Evolutionary conservation across 2,113 vertebrate species (phyloP), one percentile per base, ranked within the genome.

Genomic region (Catagonus wagneri): DNA sequence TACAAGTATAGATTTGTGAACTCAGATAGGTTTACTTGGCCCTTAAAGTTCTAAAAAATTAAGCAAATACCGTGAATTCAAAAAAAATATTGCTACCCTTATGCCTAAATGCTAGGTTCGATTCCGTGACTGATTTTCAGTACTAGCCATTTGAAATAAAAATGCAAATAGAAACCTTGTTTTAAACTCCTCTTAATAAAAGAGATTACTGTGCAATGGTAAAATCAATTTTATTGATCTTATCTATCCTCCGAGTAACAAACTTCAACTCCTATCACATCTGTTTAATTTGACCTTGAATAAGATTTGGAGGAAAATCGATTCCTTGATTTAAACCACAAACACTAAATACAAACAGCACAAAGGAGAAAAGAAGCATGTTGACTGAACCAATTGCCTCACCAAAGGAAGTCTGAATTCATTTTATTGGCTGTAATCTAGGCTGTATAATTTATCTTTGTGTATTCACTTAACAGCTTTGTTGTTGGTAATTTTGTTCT

Each of bases 161-260:
- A 98, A 98, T 98, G 87, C 97, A 98, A 98, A 97, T 98, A 97
- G 86, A 97, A 98, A 98, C 97, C 96, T 97, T 98, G 97, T 97
- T 98, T 98, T 98, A 96, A 98, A 98, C 80, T 98, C 65, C 68
- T 97, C 96, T 97, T 98, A 97, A 98, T 98, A 98, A 98, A 98
- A 98, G 94, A 98, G 98, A 99, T 99, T 99, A 99, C 97, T 97
- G 65, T 97, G 95, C 87, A 93, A 98, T 97, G 97, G 98, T 98
- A 98, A 98, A 98, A 98, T 99, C 98, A 98, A 98, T 98, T 98
- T 95, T 98, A 98, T 98, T 96, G 97, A 98, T 93, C 83, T 98
- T 98, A 98, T 98, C 97, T 96, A 94, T 97, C 96, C 97, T 98
- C 93, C 39, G 91, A 97, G 96, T 98, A 98, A 97, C 96, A 97